A percentile compares a stretch with the other conserved stretches of the same genome.
These are phyloP conservation scores for Anarrhichthys ocellatus DNA, from an alignment of 2,113 vertebrate genomes.

Conservation along the genomic window DNA sequence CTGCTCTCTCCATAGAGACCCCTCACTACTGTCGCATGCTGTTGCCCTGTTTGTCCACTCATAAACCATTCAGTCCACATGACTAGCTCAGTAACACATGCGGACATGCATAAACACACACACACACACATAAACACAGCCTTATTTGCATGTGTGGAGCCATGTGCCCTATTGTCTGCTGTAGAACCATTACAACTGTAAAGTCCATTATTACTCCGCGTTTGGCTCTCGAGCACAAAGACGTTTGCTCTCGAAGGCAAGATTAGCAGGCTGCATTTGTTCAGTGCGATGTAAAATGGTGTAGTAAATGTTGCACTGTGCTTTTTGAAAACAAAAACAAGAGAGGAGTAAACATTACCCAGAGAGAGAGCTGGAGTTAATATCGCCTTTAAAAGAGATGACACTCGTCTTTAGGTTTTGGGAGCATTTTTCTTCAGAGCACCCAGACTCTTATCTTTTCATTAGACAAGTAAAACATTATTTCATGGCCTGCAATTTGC, in stretches of 20 bases:
- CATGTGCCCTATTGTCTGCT: conserved; percentile 64
- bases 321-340: background rate
- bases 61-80: conserved; percentile 30
- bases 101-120: conserved; percentile 13
- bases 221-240: conserved; percentile 36
- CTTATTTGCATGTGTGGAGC: conserved; percentile 33
- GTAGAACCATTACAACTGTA: conserved; percentile 20
- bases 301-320: conserved; percentile 23
- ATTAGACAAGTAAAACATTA: conserved; percentile 64
- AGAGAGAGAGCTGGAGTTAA: background rate
- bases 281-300: conserved; percentile 32
- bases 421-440: conserved; percentile 3
- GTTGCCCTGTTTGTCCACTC: conserved; percentile 46
- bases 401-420: background rate
- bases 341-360: background rate
- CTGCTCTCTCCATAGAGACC: background rate
- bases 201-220: conserved; percentile 41
- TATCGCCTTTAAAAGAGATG: conserved; percentile 20
- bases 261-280: conserved; percentile 33
- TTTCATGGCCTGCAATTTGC: conserved; percentile 62
- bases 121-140: background rate
- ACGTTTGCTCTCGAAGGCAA: conserved; percentile 41
- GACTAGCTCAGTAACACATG: conserved; percentile 31
- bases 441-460: conserved; percentile 57
- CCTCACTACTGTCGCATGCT: conserved; percentile 48